These are phyloP conservation scores for Thymelicus lineola DNA, from an alignment of 2,888 invertebrate genomes.

Conservation along the genomic window DNA sequence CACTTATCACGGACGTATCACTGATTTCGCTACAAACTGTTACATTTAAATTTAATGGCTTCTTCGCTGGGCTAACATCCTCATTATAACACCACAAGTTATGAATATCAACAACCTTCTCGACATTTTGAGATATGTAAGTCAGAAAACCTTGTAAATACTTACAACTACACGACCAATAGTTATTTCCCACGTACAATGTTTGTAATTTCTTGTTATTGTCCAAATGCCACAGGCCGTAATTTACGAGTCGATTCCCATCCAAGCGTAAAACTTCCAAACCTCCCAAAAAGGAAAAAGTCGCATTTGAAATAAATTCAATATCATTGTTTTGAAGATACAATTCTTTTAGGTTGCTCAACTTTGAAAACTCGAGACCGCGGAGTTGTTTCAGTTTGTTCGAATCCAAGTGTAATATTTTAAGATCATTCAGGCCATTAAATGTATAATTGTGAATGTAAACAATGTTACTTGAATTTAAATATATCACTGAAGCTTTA, in stretches of 20 bases:
- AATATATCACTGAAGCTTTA: constrained; percentile 88
- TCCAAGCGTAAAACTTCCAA: constrained; percentile 93
- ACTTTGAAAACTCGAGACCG: constrained; percentile 93
- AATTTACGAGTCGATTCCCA: constrained; percentile 92
- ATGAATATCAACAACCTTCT: constrained; percentile 90
- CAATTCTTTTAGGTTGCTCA: constrained; percentile 92
- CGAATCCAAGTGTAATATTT: constrained; percentile 93
- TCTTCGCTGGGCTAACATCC: constrained; percentile 88
- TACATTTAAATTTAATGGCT: constrained; percentile 92
- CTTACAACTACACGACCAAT: constrained; percentile 96
- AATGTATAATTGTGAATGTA: constrained; percentile 94
- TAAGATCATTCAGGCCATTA: constrained; percentile 90
- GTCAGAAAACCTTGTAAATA: constrained; percentile 93
- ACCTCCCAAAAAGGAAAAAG: constrained; percentile 91
- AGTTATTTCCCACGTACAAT: constrained; percentile 91
- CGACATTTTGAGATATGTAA: constrained; percentile 92
- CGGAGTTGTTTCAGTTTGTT: constrained; percentile 91
- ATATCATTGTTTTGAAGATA: constrained; percentile 95
- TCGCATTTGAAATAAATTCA: constrained; percentile 91
- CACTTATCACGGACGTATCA: constrained; percentile 91
- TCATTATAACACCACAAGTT: constrained; percentile 92
- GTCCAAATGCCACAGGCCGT: constrained; percentile 92
- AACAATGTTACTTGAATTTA: constrained; percentile 93
- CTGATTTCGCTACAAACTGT: constrained; percentile 94
- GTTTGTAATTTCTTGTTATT: constrained; percentile 90